Base-by-base conservation (phyloP, 2,113 vertebrate species). In the Abramis brama region DNA sequence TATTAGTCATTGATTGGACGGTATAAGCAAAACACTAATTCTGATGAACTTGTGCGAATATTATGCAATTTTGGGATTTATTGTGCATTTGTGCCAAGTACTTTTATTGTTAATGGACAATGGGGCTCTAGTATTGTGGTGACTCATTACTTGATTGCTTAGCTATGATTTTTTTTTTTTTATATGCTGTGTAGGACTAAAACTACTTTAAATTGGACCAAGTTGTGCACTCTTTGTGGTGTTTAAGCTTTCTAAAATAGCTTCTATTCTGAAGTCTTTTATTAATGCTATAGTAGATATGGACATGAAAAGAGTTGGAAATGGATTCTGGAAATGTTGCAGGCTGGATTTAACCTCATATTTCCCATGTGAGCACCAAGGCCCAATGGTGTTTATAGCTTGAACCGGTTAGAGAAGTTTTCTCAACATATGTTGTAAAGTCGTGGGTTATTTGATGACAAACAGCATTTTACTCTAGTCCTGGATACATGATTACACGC, bases 111-210 rank as follows among this genome's bases (percentile, higher is more conserved):
- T 62, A 62, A 43, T 17, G 55, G 7, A 66, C 60, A 45, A 27
- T 64, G 9, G 59, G 45, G 59, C 39, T 80, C 15, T 25, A 30
- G 39, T 25, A 80, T 66, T 80, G 23, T 47, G 15, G 36, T 80
- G 59, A 80, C 79, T 62, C 77, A 79, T 36, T 17, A 79, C 77
- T 80, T 80, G 13, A 27, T 47, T 80, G 15, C 62, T 36, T n/a
- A 62, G 36, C 78, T 80, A 0, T 21, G 59, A 43, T 5, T 45
- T 1, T 0, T 43, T 43, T 39, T 8, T 39, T 5, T 27, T 64
- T 47, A 64, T 27, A 62, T 45, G 13, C n/a, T 27, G 15, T 45
- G 23, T 64, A 9, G n/a, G 36, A 19, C 15, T 80, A 7, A 64
- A 27, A 74, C 4, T 17, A 8, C 15, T 64, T 25, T 47, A 80